These are phyloP conservation scores for Aphelenchoides avenae DNA, from an alignment of 1,140 invertebrate genomes.

Conservation along the genomic window DNA sequence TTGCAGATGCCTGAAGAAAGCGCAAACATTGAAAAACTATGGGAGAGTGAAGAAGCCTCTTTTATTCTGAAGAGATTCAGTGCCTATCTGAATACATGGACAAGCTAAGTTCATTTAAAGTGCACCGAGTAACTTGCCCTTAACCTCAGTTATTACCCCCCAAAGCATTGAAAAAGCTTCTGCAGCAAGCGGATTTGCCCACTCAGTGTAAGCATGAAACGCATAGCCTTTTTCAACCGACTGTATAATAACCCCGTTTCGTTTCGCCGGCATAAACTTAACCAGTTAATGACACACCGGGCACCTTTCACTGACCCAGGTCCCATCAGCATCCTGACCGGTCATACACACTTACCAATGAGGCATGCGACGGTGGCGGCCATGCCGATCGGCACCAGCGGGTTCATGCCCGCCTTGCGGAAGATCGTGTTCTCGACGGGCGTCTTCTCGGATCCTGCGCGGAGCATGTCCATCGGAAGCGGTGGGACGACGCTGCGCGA, in stretches of 20 bases:
- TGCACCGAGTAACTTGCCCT: background rate
- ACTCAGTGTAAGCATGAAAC: background rate
- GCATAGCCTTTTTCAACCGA: background rate
- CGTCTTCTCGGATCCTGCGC: constrained; percentile 1
- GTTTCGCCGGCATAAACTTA: no score
- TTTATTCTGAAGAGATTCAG: background rate
- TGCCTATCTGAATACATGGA: background rate
- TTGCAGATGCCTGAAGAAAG: constrained; percentile 39
- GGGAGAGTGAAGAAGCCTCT: background rate
- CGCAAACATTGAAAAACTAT: background rate
- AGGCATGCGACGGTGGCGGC: constrained; percentile 45
- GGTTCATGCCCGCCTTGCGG: constrained; percentile 22
- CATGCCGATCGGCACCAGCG: constrained; percentile 46
- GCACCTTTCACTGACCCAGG: no score
- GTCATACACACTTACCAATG: constrained; percentile 37
- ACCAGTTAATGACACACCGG: background rate
- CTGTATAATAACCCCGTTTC: background rate
- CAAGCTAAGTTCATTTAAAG: background rate
- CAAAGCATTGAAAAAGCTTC: background rate
- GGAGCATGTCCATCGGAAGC: constrained; percentile 12
- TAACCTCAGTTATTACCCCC: background rate
- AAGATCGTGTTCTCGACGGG: constrained; percentile 16
- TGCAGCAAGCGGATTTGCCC: background rate
- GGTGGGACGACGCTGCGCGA: constrained; percentile 8
- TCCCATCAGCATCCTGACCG: no score